Evolutionary conservation across 2,113 vertebrate genomes (phyloP), one percentile per base, ranked within the genome.

Genomic region (Salminus brasiliensis): DNA sequence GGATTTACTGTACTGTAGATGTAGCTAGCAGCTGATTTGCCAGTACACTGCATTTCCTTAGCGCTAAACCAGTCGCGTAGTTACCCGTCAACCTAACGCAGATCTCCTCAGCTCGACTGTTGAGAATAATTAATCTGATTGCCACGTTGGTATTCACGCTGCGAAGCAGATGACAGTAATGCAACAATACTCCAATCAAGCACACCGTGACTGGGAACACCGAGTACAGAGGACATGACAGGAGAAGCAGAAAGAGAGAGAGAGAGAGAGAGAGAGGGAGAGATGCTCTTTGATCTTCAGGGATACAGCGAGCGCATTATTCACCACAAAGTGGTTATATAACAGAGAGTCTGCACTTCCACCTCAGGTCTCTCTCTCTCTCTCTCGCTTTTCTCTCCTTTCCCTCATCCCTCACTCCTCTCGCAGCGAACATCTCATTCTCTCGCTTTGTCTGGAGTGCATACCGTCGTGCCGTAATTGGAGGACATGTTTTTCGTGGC

Each of bases 281-380:
- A 72, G 67, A 43, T 21, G 29, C 34, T 49, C 67, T 81, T 81
- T 81, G 74, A 81, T 81, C 78, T 73, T 76, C 49, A 39, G 47
- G 80, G 70, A 72, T 63, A 65, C 43, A 71, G 80, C 72, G 16
- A 27, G 59, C 55, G 29, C 53, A 72, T 83, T 83, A 80, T 80
- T 80, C 72, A 76, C 73, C 13, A 29, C 57, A 66, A 69, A 63
- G 63, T n/a, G 78, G 68, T 83, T 72, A 73, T 69, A 59, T 83
- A 83, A 83, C 77, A 43, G 29, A n/a, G 72, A 49, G 67, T 72
- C 32, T 41, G 49, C 59, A 66, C 66, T 36, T 29, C 59, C 1
- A 65, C 63, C 41, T 76, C 62, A 59, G n/a, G 21, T 49, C 29
- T 11, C 49, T 76, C 49, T 45, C 16, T 45, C 30, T 59, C 6